Evolutionary conservation across 2,113 vertebrate species (phyloP), one percentile per base, ranked within the genome.

Genomic region (Acrocephalus kingi): DNA sequence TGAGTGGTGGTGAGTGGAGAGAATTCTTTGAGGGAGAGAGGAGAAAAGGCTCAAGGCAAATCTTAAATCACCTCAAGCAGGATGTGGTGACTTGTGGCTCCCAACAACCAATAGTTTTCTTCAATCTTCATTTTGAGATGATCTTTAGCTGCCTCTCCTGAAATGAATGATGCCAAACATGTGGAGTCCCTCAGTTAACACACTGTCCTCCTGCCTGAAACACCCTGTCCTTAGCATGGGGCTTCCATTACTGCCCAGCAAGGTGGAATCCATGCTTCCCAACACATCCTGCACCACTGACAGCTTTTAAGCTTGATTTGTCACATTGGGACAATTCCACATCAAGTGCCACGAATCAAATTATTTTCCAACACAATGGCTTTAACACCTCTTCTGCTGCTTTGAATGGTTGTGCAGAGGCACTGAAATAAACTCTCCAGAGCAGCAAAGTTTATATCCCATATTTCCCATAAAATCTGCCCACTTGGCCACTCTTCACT

Each of bases 321-420:
- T 85, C n/a, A 8, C 63, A 25, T 66, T 7, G 3, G 51, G 88
- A 93, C 77, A 78, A 93, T 88, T 95, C 93, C 75, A 64, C 68
- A 93, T 82, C 94, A 96, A 96, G 94, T 89, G 67, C 56, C 55
- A 71, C n/a, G 89, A 95, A 96, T 97, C 90, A 92, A 92, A 94
- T 96, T 86, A 91, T 94, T 97, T 97, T 95, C 74, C 87, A 93
- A 69, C 94, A 96, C 81, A 95, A 94, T 93, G 63, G 78, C 35
- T 43, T 95, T 95, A 95, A 51, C 77, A 93, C 67, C 90, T 97
- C 64, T 87, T 45, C 27, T 73, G 39, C 81, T 92, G 64, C 78
- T 55, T 81, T 21, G 39, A 93, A 83, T 74, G 82, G 31, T 45
- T 89, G 87, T 96, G 77, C 49, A 41, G 75, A 93, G 79, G 86